Evolutionary conservation across 2,797 vertebrate genomes (phyloP).

Genomic region (Spondyliosoma cantharus): DNA sequence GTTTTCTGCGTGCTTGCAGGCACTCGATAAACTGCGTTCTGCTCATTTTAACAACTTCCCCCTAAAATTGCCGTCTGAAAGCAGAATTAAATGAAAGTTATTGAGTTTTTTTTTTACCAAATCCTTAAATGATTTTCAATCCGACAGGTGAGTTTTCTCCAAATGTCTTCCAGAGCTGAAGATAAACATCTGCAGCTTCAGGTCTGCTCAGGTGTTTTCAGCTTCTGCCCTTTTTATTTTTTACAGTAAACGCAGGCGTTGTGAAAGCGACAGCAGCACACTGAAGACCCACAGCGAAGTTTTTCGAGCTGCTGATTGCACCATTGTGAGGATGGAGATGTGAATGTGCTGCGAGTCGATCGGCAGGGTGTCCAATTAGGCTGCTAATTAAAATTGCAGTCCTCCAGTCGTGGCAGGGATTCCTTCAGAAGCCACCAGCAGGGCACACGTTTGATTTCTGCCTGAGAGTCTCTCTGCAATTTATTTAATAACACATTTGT

Average conservation of each 20-base stretch:
- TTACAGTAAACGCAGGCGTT: not conserved
- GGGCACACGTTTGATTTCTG: constrained; percentile 18
- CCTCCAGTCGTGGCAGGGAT: constrained; percentile 9
- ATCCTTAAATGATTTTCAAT: too few species aligned
- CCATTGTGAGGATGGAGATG: constrained; percentile 6
- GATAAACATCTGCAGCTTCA: not conserved
- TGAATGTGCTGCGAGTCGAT: constrained; percentile 12
- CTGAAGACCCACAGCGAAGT: not conserved
- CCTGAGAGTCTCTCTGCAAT: constrained; percentile 16
- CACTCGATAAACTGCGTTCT: too few species aligned
- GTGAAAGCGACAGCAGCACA: not conserved
- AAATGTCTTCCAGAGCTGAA: not conserved
- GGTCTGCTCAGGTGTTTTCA: not conserved
- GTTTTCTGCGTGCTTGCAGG: too few species aligned
- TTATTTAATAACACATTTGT: constrained; percentile 25
- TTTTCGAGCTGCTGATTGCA: constrained; percentile 9
- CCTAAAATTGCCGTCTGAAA: too few species aligned
- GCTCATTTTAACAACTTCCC: too few species aligned
- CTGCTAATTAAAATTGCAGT: constrained; percentile 48
- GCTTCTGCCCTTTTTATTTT: not conserved
- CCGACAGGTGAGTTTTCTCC: too few species aligned
- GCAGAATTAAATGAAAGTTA: too few species aligned
- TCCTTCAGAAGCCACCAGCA: constrained; percentile 32
- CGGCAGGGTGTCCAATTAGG: constrained; percentile 41
- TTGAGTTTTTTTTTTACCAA: too few species aligned